A percentile compares a stretch with the other conserved stretches of the same genome.
These are phyloP conservation scores for Vicugna pacos DNA, from an alignment of 2,113 vertebrate genomes.

Conservation along the genomic window DNA sequence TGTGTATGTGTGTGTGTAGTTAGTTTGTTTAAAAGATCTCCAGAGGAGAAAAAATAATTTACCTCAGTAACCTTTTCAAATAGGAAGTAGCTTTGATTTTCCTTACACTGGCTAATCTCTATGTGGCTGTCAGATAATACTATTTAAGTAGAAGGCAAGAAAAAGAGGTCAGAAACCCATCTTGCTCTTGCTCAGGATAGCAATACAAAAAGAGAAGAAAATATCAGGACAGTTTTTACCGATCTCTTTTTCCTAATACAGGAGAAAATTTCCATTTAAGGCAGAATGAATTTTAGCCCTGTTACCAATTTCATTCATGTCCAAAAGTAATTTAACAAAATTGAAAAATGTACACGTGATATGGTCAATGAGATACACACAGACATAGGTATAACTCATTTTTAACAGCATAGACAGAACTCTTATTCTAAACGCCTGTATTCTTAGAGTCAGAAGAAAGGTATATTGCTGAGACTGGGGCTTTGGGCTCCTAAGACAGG, in stretches of 20 bases:
- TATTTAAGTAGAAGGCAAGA: slow-evolving; percentile 74
- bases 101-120: slow-evolving; percentile 68
- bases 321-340: neutral
- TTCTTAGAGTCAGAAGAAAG: neutral
- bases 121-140: slow-evolving; percentile 60
- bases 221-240: slow-evolving; percentile 19
- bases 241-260: slow-evolving; percentile 19
- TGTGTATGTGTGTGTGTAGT: neutral
- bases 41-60: slow-evolving; percentile 68
- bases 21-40: slow-evolving; percentile 64
- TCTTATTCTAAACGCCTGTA: neutral
- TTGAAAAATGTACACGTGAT: neutral
- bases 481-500: neutral
- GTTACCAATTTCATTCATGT: slow-evolving; percentile 17
- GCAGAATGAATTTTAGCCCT: neutral
- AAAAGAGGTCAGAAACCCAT: slow-evolving; percentile 73
- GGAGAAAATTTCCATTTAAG: slow-evolving; percentile 53
- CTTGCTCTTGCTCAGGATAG: slow-evolving; percentile 63
- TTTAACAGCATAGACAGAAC: neutral
- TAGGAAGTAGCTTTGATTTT: slow-evolving; percentile 74
- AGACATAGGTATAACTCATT: neutral
- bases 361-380: neutral
- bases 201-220: slow-evolving; percentile 65
- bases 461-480: neutral
- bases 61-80: slow-evolving; percentile 66